Conservation (phyloP, 2,888 invertebrate species). For the Hypomecis atomaria region DNA sequence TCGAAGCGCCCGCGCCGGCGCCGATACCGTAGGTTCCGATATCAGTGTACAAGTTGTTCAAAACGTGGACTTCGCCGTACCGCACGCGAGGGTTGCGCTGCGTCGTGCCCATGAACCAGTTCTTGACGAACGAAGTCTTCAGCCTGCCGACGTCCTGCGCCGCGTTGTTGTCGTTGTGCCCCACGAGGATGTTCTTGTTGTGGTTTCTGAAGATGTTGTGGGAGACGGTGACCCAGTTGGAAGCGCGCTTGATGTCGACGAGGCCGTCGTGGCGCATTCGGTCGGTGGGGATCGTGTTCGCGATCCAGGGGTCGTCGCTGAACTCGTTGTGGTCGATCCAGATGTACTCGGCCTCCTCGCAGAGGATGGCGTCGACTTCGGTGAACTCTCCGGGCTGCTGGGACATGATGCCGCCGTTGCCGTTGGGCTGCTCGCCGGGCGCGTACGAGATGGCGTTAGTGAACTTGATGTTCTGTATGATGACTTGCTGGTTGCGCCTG, state of each 20-base stretch:
- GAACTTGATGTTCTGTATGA: conserved; percentile 36
- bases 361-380: conserved; percentile 31
- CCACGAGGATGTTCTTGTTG: conserved; percentile 36
- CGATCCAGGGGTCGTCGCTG: conserved; percentile 36
- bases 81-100: conserved; percentile 39
- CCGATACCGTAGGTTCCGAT: conserved; percentile 35
- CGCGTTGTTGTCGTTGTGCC: conserved; percentile 31
- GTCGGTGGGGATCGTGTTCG: conserved; percentile 21
- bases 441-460: conserved; percentile 37
- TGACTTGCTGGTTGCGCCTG: conserved; percentile 27
- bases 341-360: conserved; percentile 18
- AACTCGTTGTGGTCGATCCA: conserved; percentile 41
- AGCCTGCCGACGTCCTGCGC: conserved; percentile 32
- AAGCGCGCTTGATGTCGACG: conserved; percentile 35
- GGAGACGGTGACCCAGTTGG: conserved; percentile 39
- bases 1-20: conserved; percentile 30
- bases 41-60: conserved; percentile 40
- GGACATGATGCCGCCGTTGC: conserved; percentile 23
- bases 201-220: conserved; percentile 40
- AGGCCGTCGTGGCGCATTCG: conserved; percentile 37
- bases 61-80: conserved; percentile 33
- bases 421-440: conserved; percentile 31
- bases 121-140: conserved; percentile 23
- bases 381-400: conserved; percentile 27
- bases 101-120: conserved; percentile 35